phyloP scores from a whole-genome alignment of 2,797 vertebrate genomes.

The Falco peregrinus region DNA sequence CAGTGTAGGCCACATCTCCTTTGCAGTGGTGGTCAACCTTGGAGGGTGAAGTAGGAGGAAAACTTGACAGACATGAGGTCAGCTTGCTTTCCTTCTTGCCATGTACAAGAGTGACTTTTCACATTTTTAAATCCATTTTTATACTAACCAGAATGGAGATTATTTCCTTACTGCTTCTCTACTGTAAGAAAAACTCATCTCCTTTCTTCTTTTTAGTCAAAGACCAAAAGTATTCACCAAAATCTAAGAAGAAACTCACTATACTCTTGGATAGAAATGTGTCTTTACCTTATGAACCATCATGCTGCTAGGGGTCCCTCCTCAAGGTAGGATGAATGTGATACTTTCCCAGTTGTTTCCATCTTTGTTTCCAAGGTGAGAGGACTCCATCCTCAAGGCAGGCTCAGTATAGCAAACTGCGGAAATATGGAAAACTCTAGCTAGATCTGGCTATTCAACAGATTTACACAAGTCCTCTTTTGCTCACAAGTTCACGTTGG shows the following conservation, averaged over 20 bases:
- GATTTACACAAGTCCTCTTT: neutral
- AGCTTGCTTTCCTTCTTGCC: neutral
- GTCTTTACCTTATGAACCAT: neutral
- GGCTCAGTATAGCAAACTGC: neutral
- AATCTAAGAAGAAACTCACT: neutral
- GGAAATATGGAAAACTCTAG: neutral
- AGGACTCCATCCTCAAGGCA: neutral
- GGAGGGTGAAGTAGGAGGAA: neutral
- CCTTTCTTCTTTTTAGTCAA: neutral
- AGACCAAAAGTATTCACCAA: neutral
- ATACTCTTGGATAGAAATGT: neutral
- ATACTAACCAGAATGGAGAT: neutral
- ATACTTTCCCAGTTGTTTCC: neutral
- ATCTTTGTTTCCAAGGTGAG: neutral
- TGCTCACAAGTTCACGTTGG: neutral
- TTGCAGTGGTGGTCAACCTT: neutral
- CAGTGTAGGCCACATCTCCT: accelerated
- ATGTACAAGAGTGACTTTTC: neutral
- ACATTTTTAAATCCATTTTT: neutral
- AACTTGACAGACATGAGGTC: neutral
- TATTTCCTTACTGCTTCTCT: neutral
- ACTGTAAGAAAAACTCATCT: neutral
- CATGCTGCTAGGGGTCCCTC: neutral
- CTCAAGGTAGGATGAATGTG: neutral
- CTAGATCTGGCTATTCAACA: neutral